Evolutionary conservation across 2,797 vertebrate species (phyloP).

Genomic region (Tangara arthus): DNA sequence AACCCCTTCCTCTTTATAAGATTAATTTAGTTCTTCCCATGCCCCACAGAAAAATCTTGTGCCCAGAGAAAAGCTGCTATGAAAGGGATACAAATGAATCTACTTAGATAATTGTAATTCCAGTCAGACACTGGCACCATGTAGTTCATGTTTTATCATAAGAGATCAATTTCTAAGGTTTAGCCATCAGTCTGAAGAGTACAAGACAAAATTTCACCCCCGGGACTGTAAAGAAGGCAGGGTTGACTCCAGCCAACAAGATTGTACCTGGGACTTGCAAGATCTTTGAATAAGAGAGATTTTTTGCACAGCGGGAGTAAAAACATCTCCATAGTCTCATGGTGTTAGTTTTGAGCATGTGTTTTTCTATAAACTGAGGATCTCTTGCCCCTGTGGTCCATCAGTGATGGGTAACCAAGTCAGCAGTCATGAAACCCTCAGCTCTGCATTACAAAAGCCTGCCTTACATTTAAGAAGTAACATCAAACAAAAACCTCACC

Average conservation of each 20-base stretch:
- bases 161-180: constrained; percentile 5
- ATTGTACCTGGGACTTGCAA: neutral
- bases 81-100: constrained; percentile 60
- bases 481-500: constrained; percentile 16
- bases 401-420: neutral
- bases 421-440: neutral
- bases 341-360: rapidly evolving
- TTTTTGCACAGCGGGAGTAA: neutral
- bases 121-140: constrained; percentile 62
- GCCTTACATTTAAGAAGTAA: neutral
- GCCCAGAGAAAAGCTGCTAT: constrained; percentile 40
- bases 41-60: constrained; percentile 31
- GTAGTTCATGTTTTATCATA: constrained; percentile 62
- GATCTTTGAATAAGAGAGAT: neutral
- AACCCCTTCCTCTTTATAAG: constrained; percentile 64
- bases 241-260: neutral
- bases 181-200: neutral
- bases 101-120: constrained; percentile 66
- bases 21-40: constrained; percentile 62
- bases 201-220: neutral
- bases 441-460: rapidly evolving
- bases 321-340: neutral
- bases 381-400: neutral
- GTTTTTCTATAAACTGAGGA: neutral
- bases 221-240: neutral